Base-by-base conservation (phyloP, 2,888 invertebrate species). In the Nomada flava region DNA sequence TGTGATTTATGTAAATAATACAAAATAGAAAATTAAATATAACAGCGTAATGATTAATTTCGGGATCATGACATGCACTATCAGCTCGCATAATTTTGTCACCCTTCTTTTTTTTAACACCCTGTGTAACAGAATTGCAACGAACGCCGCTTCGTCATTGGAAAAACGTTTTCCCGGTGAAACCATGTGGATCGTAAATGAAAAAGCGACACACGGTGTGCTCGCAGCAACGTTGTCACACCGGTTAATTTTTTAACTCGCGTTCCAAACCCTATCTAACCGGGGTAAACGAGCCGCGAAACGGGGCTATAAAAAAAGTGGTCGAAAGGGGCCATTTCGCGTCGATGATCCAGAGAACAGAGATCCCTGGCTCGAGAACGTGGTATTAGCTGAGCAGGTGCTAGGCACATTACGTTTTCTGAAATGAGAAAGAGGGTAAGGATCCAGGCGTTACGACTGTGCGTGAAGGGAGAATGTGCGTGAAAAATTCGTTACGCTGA, bases 191-290 rank as follows among this genome's bases (percentile, higher is more conserved):
- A 79, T 70, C 65, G 75, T 79, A 79, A 57, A 79, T 60, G 29
- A 47, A 53, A 26, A 55, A 53, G 13, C 20, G 36, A 23, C 13
- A 29, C 59, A 42, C 52, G 13, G 42, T n/a, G 55, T 29, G 59
- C 68, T 73, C 73, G 20, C 52, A n/a, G 36, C 36, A 75, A 18
- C 50, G 64, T 70, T 68, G 65, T 73, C 69, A 29, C 15, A 52
- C 13, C 57, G 42, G 79, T 79, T 83, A 83, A 84, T 84, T 84
- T 84, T 84, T 76, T 74, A 84, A 76, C 69, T 47, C 26, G 69
- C 18, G n/a, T 26, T 53, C 42, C 3, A 47, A 44, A 23, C 36
- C 23, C 20, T 52, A 36, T 68, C 53, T 42, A 10, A 47, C n/a
- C 1, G 52, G 23, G 36, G n/a, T n/a, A 69, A 70, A 73, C 73